These are phyloP conservation scores for Cremastinae sp. DNA, from an alignment of 2,888 invertebrate species.

Conservation along the genomic window DNA sequence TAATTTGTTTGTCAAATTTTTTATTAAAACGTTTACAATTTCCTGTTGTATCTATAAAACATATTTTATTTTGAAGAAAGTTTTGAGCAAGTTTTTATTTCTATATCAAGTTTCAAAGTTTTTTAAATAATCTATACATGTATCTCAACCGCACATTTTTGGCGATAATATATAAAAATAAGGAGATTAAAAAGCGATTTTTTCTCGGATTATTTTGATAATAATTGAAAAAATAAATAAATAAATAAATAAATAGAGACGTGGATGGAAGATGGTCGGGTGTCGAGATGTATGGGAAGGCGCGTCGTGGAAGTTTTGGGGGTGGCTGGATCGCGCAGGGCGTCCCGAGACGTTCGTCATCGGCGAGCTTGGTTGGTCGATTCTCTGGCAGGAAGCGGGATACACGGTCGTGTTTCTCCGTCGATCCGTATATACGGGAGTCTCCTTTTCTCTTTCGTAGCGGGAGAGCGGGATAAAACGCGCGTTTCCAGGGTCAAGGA, in stretches of 20 bases:
- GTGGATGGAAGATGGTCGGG: constrained; percentile 57
- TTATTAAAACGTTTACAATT: too few relatives aligned
- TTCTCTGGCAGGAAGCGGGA: constrained; percentile 53
- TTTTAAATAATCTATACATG: too few relatives aligned
- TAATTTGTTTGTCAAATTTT: too few relatives aligned
- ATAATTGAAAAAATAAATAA: background rate
- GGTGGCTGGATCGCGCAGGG: constrained; percentile 74
- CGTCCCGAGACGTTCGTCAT: constrained; percentile 80
- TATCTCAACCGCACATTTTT: too few relatives aligned
- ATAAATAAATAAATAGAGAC: constrained; percentile 26
- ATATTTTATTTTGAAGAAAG: too few relatives aligned
- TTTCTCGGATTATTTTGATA: too few relatives aligned
- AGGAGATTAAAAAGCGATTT: too few relatives aligned
- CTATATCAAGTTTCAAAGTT: too few relatives aligned
- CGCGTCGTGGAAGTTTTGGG: constrained; percentile 73
- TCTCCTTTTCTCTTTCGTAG: constrained; percentile 66
- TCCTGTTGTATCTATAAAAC: too few relatives aligned
- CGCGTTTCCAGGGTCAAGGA: constrained; percentile 74
- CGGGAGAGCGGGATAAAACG: constrained; percentile 64
- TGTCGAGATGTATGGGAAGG: constrained; percentile 67
- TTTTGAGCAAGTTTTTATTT: too few relatives aligned
- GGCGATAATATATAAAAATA: too few relatives aligned
- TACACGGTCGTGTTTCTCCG: background rate
- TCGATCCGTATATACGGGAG: constrained; percentile 22
- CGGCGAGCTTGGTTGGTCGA: constrained; percentile 74